A percentile compares a stretch with the other conserved stretches of the same genome.
phyloP scores from a whole-genome alignment of 2,113 vertebrate species.

The Australoheros scitulus region DNA sequence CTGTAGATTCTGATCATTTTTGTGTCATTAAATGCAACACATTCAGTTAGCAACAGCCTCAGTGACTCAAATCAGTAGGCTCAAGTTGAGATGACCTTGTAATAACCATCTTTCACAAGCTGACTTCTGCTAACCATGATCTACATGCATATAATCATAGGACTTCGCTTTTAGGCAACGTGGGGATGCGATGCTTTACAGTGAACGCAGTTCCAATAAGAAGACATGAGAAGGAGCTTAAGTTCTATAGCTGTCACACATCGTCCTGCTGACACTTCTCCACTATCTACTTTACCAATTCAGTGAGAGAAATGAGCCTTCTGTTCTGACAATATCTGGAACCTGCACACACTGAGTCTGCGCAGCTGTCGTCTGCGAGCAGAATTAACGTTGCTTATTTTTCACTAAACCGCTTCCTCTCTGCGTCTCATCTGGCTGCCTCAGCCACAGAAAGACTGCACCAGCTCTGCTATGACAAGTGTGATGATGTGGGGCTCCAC shows the following conservation, averaged over 20 bases:
- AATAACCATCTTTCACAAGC: neutral
- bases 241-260: neutral
- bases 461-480: neutral
- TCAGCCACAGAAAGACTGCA: neutral
- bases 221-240: neutral
- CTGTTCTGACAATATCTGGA: neutral
- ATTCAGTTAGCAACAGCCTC: neutral
- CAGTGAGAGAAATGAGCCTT: neutral
- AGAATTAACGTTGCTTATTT: neutral
- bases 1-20: neutral
- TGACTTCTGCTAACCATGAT: neutral
- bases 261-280: neutral
- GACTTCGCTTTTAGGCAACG: neutral
- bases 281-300: neutral
- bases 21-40: neutral
- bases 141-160: neutral
- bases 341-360: neutral
- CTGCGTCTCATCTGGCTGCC: neutral
- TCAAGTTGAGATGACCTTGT: neutral
- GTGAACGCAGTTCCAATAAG: neutral
- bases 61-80: neutral
- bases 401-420: neutral
- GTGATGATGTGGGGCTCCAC: neutral
- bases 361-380: constrained; percentile 13
- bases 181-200: neutral